phyloP scores from a whole-genome alignment of 1,140 invertebrate species.

The Tetramorium alpestre region DNA sequence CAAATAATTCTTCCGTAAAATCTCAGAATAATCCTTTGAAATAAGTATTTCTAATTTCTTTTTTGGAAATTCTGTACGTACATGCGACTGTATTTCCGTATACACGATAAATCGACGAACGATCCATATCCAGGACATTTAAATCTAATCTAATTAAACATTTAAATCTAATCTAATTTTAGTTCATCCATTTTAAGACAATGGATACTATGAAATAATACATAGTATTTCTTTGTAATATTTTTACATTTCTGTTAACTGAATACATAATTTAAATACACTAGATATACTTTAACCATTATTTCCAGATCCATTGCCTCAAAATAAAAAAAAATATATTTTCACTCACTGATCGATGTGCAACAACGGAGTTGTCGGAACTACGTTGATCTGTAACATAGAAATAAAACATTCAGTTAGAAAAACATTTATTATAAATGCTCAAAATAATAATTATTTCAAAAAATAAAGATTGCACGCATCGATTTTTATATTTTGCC shows the following conservation, averaged over 20 bases:
- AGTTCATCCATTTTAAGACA: no score
- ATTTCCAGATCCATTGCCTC: neutral
- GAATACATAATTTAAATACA: neutral
- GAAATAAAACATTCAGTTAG: neutral
- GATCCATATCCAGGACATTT: no score
- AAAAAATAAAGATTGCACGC: neutral
- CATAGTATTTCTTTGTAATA: neutral
- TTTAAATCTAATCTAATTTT: no score
- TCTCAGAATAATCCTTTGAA: no score
- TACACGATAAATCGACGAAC: no score
- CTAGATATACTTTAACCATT: neutral
- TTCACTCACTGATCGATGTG: neutral
- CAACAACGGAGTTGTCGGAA: neutral
- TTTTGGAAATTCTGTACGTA: no score
- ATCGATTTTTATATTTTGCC: neutral
- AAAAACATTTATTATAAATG: neutral
- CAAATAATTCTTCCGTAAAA: no score
- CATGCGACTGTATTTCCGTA: no score
- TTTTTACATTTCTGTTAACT: neutral
- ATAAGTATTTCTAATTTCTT: no score
- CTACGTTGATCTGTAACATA: neutral
- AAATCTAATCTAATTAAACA: no score
- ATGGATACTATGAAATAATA: no score
- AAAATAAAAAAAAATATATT: neutral
- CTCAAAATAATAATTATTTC: neutral